Percentiles rank a stretch among this genome's conserved stretches.
These are phyloP conservation scores for Mormyrus iriodes DNA, from an alignment of 2,113 vertebrate species.

Conservation along the genomic window DNA sequence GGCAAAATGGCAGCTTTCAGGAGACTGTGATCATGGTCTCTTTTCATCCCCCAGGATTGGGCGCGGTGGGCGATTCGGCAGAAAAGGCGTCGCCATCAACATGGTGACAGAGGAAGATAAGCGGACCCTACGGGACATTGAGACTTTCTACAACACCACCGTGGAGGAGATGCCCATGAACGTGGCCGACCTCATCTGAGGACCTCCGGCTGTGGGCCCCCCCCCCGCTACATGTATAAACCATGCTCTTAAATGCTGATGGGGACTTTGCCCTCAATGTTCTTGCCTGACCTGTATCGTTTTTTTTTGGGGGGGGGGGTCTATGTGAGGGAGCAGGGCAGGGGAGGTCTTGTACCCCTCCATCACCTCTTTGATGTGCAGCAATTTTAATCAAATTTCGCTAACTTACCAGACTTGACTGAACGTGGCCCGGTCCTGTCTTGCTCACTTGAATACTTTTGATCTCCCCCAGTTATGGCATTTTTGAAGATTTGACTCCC, in stretches of 20 bases:
- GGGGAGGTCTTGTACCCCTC: neutral
- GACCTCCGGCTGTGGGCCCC: neutral
- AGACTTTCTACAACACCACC: constrained; percentile 47
- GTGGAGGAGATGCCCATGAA: constrained; percentile 49
- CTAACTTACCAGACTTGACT: neutral
- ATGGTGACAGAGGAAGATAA: constrained; percentile 47
- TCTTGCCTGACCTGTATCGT: neutral
- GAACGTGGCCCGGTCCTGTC: neutral
- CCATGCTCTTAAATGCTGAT: neutral
- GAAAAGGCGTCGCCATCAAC: constrained; percentile 38
- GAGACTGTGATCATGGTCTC: neutral
- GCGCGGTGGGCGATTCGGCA: constrained; percentile 37
- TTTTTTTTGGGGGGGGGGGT: neutral
- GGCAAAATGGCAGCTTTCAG: neutral
- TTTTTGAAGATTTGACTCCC: neutral
- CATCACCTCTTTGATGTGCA: neutral
- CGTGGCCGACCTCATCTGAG: constrained; percentile 44
- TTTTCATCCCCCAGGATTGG: constrained; percentile 29
- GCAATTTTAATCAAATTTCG: constrained; percentile 7
- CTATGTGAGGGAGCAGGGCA: neutral
- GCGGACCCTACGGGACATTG: constrained; percentile 43
- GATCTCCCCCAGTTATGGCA: neutral
- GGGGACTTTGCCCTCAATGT: neutral
- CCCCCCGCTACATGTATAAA: neutral
- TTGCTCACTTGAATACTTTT: neutral